A percentile compares a stretch with the other conserved stretches of the same genome.
These are phyloP conservation scores for Achatina immaculata DNA, from an alignment of 1,140 invertebrate species.

Conservation along the genomic window DNA sequence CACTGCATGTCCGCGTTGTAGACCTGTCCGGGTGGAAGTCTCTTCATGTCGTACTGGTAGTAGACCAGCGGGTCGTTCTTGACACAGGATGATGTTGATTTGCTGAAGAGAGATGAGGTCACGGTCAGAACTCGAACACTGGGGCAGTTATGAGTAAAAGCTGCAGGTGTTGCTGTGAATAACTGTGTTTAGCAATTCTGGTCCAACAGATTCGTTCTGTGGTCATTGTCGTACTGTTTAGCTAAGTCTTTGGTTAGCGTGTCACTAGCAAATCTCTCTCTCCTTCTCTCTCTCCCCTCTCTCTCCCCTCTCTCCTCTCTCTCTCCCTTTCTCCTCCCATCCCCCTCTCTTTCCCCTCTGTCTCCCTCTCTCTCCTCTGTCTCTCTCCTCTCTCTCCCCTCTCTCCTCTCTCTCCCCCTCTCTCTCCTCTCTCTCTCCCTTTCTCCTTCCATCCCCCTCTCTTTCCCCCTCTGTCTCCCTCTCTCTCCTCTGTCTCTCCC, in stretches of 20 bases:
- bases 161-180: not conserved
- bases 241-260: not conserved
- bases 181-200: not conserved
- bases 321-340: not conserved
- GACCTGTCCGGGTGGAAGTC: constrained; percentile 40
- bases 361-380: not conserved
- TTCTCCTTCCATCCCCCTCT: not conserved
- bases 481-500: not conserved
- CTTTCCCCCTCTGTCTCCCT: not conserved
- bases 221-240: not conserved
- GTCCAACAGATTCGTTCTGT: not conserved
- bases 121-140: not conserved
- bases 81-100: constrained; percentile 39
- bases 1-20: constrained; percentile 42
- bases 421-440: not conserved
- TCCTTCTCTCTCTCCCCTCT: not conserved
- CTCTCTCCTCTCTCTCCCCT: not conserved
- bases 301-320: not conserved
- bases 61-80: constrained; percentile 37
- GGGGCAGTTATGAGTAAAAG: not conserved
- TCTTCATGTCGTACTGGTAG: constrained; percentile 44
- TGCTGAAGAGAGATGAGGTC: not conserved
- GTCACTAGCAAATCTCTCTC: not conserved
- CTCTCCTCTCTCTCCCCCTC: not conserved
- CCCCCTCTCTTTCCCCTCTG: not conserved